phyloP scores from a whole-genome alignment of 2,113 vertebrate genomes.

The Myrmecobius fasciatus region DNA sequence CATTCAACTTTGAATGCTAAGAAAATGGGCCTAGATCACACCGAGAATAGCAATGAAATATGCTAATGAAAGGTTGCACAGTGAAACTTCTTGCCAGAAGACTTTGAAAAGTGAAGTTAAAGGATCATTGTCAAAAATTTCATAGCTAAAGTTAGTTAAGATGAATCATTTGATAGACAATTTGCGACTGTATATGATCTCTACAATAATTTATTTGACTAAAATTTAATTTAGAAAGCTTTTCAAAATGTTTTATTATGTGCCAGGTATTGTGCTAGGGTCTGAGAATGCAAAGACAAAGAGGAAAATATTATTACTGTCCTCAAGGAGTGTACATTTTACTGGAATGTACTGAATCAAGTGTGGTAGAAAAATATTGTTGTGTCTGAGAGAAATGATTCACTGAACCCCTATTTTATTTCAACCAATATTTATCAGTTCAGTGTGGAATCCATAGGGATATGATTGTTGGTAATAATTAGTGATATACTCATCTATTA shows the following conservation, averaged over 20 bases:
- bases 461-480: neutral
- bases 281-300: neutral
- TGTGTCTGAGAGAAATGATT: neutral
- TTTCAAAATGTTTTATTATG: neutral
- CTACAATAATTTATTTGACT: neutral
- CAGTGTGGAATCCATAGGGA: neutral
- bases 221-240: neutral
- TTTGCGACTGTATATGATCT: constrained; percentile 8
- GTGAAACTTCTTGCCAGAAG: constrained; percentile 15
- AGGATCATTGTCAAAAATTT: neutral
- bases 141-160: constrained; percentile 16
- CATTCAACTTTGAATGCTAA: constrained; percentile 21
- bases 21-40: constrained; percentile 9
- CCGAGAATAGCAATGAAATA: constrained; percentile 23
- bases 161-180: constrained; percentile 14
- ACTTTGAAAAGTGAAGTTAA: constrained; percentile 20
- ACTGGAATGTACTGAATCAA: neutral
- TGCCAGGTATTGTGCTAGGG: neutral
- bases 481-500: neutral
- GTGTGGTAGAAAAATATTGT: neutral
- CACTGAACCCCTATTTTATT: neutral
- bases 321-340: neutral
- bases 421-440: neutral
- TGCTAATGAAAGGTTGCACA: constrained; percentile 7
- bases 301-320: neutral